Percentiles rank a stretch among this genome's conserved stretches.
phyloP scores from a whole-genome alignment of 2,797 vertebrate species.

The Odontamblyopus rebecca region DNA sequence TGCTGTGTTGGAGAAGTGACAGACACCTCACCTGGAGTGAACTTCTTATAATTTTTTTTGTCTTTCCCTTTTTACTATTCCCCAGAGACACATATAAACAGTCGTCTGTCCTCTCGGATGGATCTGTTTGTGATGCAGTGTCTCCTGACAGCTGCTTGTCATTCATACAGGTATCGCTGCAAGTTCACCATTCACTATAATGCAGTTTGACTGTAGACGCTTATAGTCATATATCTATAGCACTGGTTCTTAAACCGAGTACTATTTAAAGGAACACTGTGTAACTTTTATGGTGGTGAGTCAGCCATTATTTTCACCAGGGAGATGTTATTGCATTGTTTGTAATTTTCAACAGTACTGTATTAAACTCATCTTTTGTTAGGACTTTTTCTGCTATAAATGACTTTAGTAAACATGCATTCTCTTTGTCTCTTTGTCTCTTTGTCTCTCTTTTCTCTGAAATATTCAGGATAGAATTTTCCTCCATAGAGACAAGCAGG shows the following conservation, averaged over 20 bases:
- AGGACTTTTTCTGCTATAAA: too few species aligned
- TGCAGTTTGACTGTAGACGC: not conserved
- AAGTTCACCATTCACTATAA: constrained; percentile 1
- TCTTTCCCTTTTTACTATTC: constrained; percentile 19
- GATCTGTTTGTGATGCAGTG: constrained; percentile 1
- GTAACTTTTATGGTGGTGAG: not conserved
- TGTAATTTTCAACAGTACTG: too few species aligned
- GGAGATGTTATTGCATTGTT: too few species aligned
- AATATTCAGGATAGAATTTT: too few species aligned
- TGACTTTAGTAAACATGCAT: too few species aligned
- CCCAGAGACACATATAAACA: constrained; percentile 12
- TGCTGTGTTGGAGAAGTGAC: not conserved
- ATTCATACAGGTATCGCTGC: constrained; percentile 7
- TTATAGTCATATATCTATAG: not conserved
- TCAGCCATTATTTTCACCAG: not conserved
- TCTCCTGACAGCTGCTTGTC: constrained; percentile 19
- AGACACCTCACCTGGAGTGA: constrained; percentile 12
- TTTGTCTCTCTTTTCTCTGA: too few species aligned
- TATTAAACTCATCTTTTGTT: too few species aligned
- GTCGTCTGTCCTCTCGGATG: constrained; percentile 1
- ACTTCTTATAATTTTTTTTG: not conserved
- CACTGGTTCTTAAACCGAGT: not conserved
- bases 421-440: too few species aligned
- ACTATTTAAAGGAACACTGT: not conserved
- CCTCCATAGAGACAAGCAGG: too few species aligned